Evolutionary conservation across 2,888 invertebrate species (phyloP).

Genomic region (Ormyrus labotus): DNA sequence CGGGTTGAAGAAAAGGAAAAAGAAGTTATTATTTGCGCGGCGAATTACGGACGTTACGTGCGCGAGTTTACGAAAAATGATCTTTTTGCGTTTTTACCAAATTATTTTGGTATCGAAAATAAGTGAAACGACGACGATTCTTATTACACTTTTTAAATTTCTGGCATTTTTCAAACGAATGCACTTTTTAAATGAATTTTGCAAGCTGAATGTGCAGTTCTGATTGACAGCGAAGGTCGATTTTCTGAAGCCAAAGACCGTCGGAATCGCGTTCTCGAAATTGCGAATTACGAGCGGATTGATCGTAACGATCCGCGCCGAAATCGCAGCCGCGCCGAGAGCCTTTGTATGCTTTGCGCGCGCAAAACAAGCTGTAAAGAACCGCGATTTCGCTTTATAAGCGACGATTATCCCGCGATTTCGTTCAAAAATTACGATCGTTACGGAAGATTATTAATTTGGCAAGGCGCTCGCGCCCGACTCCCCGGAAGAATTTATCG

Average conservation of each 20-base stretch:
- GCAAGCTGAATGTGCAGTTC: too few species aligned
- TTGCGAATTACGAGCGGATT: slow-evolving; percentile 17
- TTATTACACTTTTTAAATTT: too few species aligned
- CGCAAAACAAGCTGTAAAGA: slow-evolving; percentile 15
- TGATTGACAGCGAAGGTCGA: background rate
- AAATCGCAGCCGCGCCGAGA: background rate
- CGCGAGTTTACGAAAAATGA: too few species aligned
- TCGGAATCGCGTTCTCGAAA: slow-evolving; percentile 1
- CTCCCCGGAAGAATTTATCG: background rate
- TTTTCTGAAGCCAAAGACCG: too few species aligned
- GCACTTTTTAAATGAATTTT: too few species aligned
- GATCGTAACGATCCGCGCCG: slow-evolving; percentile 3
- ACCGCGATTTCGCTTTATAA: slow-evolving; percentile 9
- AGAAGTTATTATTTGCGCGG: too few species aligned
- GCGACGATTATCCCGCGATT: slow-evolving; percentile 20
- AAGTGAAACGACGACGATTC: too few species aligned
- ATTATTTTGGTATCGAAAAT: too few species aligned
- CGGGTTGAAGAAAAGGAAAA: too few species aligned
- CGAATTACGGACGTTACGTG: too few species aligned
- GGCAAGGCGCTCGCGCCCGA: background rate
- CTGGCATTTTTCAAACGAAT: too few species aligned
- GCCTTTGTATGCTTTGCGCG: background rate
- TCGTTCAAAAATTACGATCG: slow-evolving; percentile 28
- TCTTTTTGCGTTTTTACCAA: too few species aligned
- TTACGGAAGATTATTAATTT: slow-evolving; percentile 34